Conservation (phyloP, 1,140 invertebrate genomes). For the Tetramorium parvispinum region DNA sequence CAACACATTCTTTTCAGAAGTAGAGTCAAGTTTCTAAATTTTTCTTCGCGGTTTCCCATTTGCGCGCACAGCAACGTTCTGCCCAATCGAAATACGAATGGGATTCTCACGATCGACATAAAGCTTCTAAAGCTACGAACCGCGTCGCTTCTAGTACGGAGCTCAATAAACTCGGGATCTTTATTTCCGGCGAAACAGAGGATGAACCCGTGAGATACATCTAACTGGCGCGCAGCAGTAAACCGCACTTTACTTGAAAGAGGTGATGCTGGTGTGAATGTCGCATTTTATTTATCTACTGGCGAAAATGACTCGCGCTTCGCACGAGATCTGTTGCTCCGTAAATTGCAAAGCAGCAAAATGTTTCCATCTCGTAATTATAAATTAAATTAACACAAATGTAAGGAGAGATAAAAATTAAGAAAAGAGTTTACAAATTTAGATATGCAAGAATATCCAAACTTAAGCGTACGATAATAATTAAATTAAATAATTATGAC, state of each 20-base stretch:
- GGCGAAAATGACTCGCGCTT: constrained; percentile 10
- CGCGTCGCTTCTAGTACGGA: constrained; percentile 7
- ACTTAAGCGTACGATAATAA: neutral
- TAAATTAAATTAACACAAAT: constrained; percentile 18
- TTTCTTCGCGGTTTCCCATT: neutral
- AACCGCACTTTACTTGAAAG: constrained; percentile 40
- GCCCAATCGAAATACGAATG: constrained; percentile 36
- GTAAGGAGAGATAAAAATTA: neutral
- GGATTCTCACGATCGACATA: constrained; percentile 28
- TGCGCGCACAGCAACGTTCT: neutral
- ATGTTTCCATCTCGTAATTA: neutral
- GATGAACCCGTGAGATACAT: constrained; percentile 40
- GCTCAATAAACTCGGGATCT: constrained; percentile 61
- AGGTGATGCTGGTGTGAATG: constrained; percentile 2
- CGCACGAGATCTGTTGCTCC: neutral
- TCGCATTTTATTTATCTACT: constrained; percentile 50
- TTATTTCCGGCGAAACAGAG: constrained; percentile 54
- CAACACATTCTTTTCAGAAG: neutral
- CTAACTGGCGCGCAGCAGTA: constrained; percentile 30
- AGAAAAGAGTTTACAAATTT: neutral
- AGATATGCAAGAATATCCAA: neutral
- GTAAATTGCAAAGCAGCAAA: constrained; percentile 30
- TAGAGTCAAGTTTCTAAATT: neutral
- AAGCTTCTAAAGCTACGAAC: constrained; percentile 43
- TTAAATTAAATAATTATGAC: neutral